A percentile compares a stretch with the other conserved stretches of the same genome.
Conservation (phyloP, 1,140 invertebrate genomes). For the Solen grandis region DNA sequence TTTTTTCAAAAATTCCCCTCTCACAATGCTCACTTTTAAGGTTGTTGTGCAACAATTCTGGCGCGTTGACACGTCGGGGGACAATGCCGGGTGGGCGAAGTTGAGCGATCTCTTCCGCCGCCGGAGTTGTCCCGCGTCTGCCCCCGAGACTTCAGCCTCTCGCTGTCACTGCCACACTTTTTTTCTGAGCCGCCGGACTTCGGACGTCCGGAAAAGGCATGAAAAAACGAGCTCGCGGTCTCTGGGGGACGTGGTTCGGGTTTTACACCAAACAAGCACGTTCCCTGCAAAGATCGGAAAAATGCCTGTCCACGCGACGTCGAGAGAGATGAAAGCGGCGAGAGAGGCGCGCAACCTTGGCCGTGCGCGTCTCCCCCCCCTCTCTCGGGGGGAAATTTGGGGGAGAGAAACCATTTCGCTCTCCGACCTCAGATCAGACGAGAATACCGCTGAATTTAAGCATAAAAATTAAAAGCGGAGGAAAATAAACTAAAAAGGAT, state of each 20-base stretch:
- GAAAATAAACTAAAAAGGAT: slow-evolving; percentile 92
- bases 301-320: not conserved
- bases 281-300: not conserved
- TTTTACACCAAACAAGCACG: not conserved
- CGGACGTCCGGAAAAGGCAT: too few relatives aligned
- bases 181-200: slow-evolving; percentile 62
- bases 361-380: not conserved
- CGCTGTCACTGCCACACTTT: not conserved
- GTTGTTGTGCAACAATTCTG: too few relatives aligned
- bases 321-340: not conserved
- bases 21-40: too few relatives aligned
- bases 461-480: slow-evolving; percentile 95
- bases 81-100: too few relatives aligned
- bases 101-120: too few relatives aligned
- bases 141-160: slow-evolving; percentile 7
- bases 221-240: not conserved
- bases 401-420: not conserved
- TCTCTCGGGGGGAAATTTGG: not conserved
- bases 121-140: too few relatives aligned
- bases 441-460: slow-evolving; percentile 91
- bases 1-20: too few relatives aligned
- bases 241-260: not conserved
- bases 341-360: not conserved
- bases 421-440: slow-evolving; percentile 86
- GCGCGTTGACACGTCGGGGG: too few relatives aligned